These are phyloP conservation scores for Leptinotarsa peninsularis DNA, from an alignment of 2,888 invertebrate genomes.

Conservation along the genomic window DNA sequence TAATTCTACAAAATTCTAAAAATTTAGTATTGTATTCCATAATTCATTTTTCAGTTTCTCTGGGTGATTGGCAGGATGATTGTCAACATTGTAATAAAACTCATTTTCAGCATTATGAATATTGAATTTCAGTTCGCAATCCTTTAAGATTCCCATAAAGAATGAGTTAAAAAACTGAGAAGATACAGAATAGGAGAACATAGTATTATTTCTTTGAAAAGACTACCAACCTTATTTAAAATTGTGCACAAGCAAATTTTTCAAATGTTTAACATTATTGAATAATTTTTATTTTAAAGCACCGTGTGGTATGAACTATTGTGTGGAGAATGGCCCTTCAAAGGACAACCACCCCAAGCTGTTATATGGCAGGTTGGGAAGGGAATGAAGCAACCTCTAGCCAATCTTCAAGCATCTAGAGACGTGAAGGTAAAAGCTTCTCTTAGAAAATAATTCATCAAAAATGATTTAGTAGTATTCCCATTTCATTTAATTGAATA, in stretches of 20 bases:
- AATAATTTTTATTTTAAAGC: slow-evolving; percentile 67
- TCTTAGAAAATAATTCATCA: not conserved
- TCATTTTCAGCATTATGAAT: not conserved
- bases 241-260: too few relatives aligned
- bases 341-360: slow-evolving; percentile 92
- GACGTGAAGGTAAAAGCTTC: slow-evolving; percentile 88
- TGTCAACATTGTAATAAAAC: not conserved
- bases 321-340: slow-evolving; percentile 96
- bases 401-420: slow-evolving; percentile 92
- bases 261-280: not conserved
- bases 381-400: slow-evolving; percentile 95
- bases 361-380: slow-evolving; percentile 98
- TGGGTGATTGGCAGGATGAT: too few relatives aligned
- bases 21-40: too few relatives aligned
- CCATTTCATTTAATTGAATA: slow-evolving; percentile 17
- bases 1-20: too few relatives aligned
- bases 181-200: too few relatives aligned
- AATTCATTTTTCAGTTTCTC: too few relatives aligned
- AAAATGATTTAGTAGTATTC: too few relatives aligned
- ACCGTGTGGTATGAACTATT: slow-evolving; percentile 99
- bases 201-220: too few relatives aligned
- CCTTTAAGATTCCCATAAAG: too few relatives aligned
- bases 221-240: too few relatives aligned
- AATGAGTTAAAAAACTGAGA: too few relatives aligned
- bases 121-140: too few relatives aligned